Conservation (phyloP, 1,140 invertebrate species). For the Anagrus nilaparvatae region DNA sequence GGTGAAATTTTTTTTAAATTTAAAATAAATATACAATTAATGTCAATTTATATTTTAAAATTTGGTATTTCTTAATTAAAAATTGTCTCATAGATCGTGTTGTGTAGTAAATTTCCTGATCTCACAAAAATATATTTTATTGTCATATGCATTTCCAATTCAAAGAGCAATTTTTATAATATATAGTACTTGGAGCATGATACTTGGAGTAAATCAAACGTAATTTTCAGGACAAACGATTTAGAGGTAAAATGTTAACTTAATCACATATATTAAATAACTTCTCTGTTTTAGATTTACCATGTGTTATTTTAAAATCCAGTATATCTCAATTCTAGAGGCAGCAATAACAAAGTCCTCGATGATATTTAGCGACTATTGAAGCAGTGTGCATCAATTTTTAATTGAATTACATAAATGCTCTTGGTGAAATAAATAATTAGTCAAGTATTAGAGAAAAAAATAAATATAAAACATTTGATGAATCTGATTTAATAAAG, state of each 20-base stretch:
- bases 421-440: conserved; percentile 46
- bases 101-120: not conserved
- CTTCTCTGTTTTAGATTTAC: conserved; percentile 44
- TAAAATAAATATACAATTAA: no score
- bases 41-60: no score
- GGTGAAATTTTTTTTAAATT: no score
- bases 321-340: conserved; percentile 91
- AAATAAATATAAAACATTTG: conserved; percentile 20
- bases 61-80: no score
- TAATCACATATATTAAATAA: no score
- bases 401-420: conserved; percentile 68
- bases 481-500: conserved; percentile 19
- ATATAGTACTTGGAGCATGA: no score
- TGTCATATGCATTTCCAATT: conserved; percentile 54
- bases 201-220: conserved; percentile 86
- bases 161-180: conserved; percentile 77
- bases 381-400: conserved; percentile 92
- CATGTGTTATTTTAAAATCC: conserved; percentile 66
- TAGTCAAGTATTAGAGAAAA: conserved; percentile 41
- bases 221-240: conserved; percentile 72
- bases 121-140: no score
- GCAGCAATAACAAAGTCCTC: conserved; percentile 81
- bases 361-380: conserved; percentile 85
- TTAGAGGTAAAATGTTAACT: conserved; percentile 44
- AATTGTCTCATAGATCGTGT: no score